Evolutionary conservation across 2,888 invertebrate species (phyloP), one percentile per base, ranked within the genome.

Genomic region (Apamea anceps): DNA sequence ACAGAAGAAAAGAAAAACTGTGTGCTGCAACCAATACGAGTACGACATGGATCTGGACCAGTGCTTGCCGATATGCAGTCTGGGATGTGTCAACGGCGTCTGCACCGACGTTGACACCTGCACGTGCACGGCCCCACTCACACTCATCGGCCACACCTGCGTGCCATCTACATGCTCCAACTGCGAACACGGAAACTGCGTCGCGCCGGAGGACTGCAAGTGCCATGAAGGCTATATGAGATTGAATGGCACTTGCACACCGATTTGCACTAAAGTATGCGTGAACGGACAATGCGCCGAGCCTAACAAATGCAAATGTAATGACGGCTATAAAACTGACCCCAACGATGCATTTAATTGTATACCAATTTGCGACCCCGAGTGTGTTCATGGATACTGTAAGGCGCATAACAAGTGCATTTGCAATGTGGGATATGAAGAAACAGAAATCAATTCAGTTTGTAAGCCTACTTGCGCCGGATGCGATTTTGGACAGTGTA

Each of bases 161-260:
- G 32, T 84, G 0, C 66, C 57, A 37, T 37, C 77, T 28, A 74
- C 54, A 10, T 85, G 85, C 73, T n/a, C 51, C 42, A 57, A 51
- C 42, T 85, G 85, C 63, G 81, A 85, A 8, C 67, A 85, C 42
- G 93, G 95, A 1, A 87, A 87, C 1, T 97, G 97, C 80, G 85
- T 91, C 4, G 94, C 91, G 0, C 95, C 95, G 0, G 90, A 95
- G 1, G 88, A 89, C 28, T 97, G 97, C 67, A 86, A 88, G 15
- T 97, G 97, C 81, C 90, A 93, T 51, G 87, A 86, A 42, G 97
- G 96, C 2, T 96, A 94, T 78, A 78, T 51, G 60, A 74, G 62
- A 57, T 70, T 96, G 80, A 84, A 87, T 28, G 71, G 80, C 21
- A 86, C 68, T 5, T 88, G 91, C 63, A 66, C 32, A 57, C 87